phyloP scores from a whole-genome alignment of 2,113 vertebrate species.

The Rhizomys pruinosus region DNA sequence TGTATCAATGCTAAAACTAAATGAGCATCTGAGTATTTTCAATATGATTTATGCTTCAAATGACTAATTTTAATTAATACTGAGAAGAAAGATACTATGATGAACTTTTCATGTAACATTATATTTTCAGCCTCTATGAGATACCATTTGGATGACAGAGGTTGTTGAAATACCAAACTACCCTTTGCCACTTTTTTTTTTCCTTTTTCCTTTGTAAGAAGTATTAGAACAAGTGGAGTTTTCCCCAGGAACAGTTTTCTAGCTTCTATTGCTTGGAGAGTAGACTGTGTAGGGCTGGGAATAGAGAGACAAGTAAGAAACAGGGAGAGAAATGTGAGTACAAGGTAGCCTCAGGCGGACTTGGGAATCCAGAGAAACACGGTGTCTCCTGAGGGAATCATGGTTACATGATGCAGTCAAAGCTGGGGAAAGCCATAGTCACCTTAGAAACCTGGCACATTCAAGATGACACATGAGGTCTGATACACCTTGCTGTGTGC shows the following conservation, averaged over 20 bases:
- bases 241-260: neutral
- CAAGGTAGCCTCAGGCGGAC: too few relatives aligned
- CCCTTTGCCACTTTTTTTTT: neutral
- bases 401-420: neutral
- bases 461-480: too few relatives aligned
- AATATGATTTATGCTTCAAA: constrained; percentile 18
- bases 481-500: too few relatives aligned
- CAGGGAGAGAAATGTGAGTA: neutral
- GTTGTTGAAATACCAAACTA: neutral
- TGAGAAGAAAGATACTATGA: neutral
- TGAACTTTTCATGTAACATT: neutral
- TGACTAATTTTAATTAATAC: neutral
- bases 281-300: neutral
- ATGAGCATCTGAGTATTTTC: neutral
- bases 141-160: neutral
- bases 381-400: neutral
- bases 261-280: neutral
- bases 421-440: neutral
- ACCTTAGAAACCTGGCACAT: neutral
- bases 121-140: neutral
- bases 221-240: neutral
- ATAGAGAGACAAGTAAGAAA: neutral
- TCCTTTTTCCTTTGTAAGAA: neutral
- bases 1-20: neutral
- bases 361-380: neutral